These are phyloP conservation scores for Hyles vespertilio DNA, from an alignment of 1,140 invertebrate species.

Conservation along the genomic window DNA sequence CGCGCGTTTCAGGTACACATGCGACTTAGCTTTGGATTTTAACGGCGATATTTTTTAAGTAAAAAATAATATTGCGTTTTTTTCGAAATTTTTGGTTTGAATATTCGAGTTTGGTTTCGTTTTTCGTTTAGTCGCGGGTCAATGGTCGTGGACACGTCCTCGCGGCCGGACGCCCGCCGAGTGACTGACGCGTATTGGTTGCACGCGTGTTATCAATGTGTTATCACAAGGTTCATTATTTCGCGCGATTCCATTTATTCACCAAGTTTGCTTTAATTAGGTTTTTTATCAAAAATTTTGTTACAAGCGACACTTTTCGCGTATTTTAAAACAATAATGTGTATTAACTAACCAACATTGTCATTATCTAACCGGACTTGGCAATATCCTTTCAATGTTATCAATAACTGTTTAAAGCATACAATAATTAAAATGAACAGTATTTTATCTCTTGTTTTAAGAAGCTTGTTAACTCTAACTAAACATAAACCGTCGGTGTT, in stretches of 20 bases:
- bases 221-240: constrained; percentile 48
- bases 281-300: no score
- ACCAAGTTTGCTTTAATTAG: constrained; percentile 7
- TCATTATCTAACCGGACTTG: no score
- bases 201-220: constrained; percentile 28
- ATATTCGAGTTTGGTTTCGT: constrained; percentile 54
- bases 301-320: no score
- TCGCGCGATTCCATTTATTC: constrained; percentile 31
- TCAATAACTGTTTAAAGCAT: no score
- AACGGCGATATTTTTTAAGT: not conserved
- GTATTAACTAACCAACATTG: no score
- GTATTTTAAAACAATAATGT: no score
- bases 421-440: no score
- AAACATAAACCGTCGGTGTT: no score
- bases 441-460: no score
- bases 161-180: constrained; percentile 41
- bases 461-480: no score
- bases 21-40: not conserved
- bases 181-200: constrained; percentile 44
- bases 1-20: not conserved
- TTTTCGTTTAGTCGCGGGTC: constrained; percentile 46
- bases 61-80: not conserved
- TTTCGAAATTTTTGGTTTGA: constrained; percentile 19
- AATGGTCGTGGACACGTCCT: constrained; percentile 37
- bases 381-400: no score